Evolutionary conservation across 2,888 invertebrate genomes (phyloP), one percentile per base, ranked within the genome.

Genomic region (Phengaris arion): DNA sequence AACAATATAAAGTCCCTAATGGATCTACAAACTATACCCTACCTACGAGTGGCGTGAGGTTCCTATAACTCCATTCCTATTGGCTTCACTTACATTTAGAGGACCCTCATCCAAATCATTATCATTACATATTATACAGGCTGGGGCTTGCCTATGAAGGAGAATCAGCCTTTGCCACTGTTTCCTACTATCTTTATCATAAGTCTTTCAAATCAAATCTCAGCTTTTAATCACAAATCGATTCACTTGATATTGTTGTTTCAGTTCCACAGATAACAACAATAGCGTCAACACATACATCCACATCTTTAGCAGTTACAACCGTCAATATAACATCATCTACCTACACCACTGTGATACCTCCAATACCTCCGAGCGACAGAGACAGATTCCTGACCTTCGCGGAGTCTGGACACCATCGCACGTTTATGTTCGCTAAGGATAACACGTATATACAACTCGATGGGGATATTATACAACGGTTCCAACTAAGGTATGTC

Each of bases 361-460:
- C 95, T 0, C 95, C 96, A 0, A 94, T 97, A 81, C 96, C 97
- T 2, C 95, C 95, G 75, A 96, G 96, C 81, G 95, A 96, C 81
- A 94, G 97, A 79, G 97, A 97, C 75, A 94, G 97, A 80, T 96
- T 97, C 85, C 92, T 98, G 72, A 97, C 97, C 0, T 97, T 98
- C 85, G 96, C 96, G 82, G 97, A 97, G 89, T 97, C 97, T 6
- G 97, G 97, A 2, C 95, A 96, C 83, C 96, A 97, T 81, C 96
- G 96, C 83, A 97, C 97, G n/a, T 98, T 98, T 87, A 97, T 98
- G 96, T 98, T 98, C 88, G 97, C 98, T 35, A 96, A 97, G 85
- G 97, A 97, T 81, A 97, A 98, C 84, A 98, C 98, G 4, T 98
- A 96, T 87, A 98, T 98, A 84, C 98, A 98, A 86, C 94, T 98